Conservation (phyloP, 2,113 vertebrate species). For the Sprattus sprattus region DNA sequence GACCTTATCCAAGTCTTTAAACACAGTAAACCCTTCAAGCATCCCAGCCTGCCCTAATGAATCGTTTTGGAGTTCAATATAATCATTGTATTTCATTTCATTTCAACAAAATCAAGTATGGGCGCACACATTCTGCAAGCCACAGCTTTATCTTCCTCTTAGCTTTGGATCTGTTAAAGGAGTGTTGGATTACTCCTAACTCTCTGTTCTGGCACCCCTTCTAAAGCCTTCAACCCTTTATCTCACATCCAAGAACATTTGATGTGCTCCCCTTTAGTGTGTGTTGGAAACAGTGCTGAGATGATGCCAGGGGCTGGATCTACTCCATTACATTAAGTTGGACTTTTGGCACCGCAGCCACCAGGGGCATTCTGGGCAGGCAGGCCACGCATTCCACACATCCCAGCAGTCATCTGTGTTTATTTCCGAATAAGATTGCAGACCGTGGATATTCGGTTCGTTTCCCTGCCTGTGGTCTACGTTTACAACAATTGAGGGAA, state of each 20-base stretch:
- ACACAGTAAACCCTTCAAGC: not conserved
- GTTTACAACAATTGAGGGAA: not conserved
- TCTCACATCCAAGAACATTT: not conserved
- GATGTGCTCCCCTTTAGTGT: not conserved
- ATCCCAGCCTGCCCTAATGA: not conserved
- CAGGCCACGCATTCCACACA: constrained; percentile 16
- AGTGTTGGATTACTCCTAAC: not conserved
- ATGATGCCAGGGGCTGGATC: not conserved
- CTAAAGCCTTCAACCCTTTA: not conserved
- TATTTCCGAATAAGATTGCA: not conserved
- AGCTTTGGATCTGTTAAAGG: not conserved
- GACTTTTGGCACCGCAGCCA: constrained; percentile 21
- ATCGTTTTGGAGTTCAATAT: not conserved
- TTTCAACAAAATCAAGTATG: not conserved
- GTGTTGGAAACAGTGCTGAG: not conserved
- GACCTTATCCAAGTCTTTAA: not conserved
- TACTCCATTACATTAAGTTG: constrained; percentile 14
- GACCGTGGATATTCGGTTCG: not conserved
- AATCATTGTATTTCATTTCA: not conserved
- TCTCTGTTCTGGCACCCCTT: not conserved
- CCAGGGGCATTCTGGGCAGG: constrained; percentile 7
- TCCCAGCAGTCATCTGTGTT: constrained; percentile 11
- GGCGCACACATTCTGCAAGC: not conserved
- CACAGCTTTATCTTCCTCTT: not conserved
- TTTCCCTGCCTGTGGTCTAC: not conserved